These are phyloP conservation scores for Machimus rusticus DNA, from an alignment of 2,888 invertebrate species.

Conservation along the genomic window DNA sequence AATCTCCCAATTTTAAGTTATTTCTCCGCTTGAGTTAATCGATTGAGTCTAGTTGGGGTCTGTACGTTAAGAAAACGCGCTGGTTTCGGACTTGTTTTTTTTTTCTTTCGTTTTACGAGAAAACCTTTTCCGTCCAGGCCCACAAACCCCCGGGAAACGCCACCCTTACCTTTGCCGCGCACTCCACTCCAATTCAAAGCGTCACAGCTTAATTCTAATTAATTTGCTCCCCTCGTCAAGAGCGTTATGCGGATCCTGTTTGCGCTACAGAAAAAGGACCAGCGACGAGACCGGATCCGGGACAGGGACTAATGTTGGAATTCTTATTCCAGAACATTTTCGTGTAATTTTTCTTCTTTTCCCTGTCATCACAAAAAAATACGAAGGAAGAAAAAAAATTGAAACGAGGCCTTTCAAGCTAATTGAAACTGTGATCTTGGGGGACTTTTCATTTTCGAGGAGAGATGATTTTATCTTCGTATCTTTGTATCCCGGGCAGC, in stretches of 20 bases:
- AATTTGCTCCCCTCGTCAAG: conserved; percentile 29
- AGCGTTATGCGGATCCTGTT: conserved; percentile 2
- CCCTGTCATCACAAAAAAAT: conserved; percentile 16
- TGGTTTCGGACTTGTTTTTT: not conserved
- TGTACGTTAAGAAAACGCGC: not conserved
- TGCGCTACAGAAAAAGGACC: not conserved
- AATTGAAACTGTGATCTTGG: conserved; percentile 42
- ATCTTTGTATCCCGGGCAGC: conserved; percentile 1
- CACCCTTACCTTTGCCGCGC: not conserved
- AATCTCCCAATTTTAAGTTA: conserved; percentile 28
- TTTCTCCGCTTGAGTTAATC: conserved; percentile 34
- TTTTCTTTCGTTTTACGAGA: not conserved
- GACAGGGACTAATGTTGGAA: conserved; percentile 8
- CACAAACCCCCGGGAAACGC: not conserved
- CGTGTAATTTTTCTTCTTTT: conserved; percentile 36
- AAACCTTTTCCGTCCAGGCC: not conserved
- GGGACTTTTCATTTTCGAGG: conserved; percentile 24
- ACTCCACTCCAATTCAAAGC: conserved; percentile 12
- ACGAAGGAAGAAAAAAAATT: not conserved
- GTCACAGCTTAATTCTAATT: conserved; percentile 41
- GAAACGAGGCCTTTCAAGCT: conserved; percentile 40
- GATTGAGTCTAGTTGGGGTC: not conserved
- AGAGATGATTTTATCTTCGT: conserved; percentile 25
- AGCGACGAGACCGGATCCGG: not conserved
- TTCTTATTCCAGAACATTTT: conserved; percentile 33